Conservation (phyloP, 2,113 vertebrate genomes). For the Pseudorectes ferrugineus region DNA sequence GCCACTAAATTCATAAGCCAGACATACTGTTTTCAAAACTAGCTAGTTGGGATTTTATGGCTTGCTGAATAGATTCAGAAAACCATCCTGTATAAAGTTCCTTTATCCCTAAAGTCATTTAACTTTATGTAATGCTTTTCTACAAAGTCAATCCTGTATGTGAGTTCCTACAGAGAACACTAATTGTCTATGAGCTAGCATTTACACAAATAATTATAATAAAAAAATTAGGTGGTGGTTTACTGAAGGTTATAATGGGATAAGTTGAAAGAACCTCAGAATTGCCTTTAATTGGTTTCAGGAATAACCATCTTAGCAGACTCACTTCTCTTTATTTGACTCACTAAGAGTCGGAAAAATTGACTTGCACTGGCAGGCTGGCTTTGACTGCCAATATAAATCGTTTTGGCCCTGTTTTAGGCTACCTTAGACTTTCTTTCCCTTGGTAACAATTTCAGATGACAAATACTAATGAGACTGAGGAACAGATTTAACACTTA, state of each 20-base stretch:
- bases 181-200: slow-evolving; percentile 28
- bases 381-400: not conserved
- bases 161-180: not conserved
- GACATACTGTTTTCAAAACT: not conserved
- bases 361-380: not conserved
- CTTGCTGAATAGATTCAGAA: slow-evolving; percentile 1
- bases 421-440: not conserved
- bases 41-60: not conserved
- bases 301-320: not conserved
- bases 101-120: not conserved
- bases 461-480: not conserved
- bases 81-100: not conserved
- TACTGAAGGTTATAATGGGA: slow-evolving; percentile 13
- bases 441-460: not conserved
- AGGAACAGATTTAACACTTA: not conserved
- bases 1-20: not conserved
- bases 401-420: not conserved
- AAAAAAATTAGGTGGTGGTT: slow-evolving; percentile 57
- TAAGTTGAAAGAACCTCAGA: slow-evolving; percentile 48
- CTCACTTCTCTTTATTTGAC: not conserved
- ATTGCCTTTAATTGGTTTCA: slow-evolving; percentile 35
- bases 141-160: not conserved
- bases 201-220: slow-evolving; percentile 60
- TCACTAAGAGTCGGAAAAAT: not conserved
- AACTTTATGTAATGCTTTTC: not conserved